Base-by-base conservation (phyloP, 2,797 vertebrate genomes). In the Adrianichthys oophorus region DNA sequence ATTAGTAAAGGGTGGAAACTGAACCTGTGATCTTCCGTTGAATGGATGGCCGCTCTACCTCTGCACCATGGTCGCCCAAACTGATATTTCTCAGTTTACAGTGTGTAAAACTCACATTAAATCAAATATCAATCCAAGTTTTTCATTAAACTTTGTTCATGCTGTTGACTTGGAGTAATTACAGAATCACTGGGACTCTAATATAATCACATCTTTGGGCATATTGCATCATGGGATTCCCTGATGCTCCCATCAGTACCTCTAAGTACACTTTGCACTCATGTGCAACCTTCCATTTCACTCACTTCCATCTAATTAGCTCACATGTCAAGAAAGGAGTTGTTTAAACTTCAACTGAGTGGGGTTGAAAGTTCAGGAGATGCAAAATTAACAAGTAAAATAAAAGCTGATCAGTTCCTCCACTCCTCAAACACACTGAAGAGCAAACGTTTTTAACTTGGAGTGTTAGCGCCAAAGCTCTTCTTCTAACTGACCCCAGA, bases 401-500 rank as follows among this genome's bases (percentile, higher is more conserved):
- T 32, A 64, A 70, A 61, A 77, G 83, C 79, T 49, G 46, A 44
- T 8, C 23, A 17, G 16, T 26, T 41, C 63, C 58, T 65, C 62
- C 41, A 68, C 61, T 54, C 52, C 69, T 64, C 84, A 90, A 92
- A 92, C 87, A 88, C 48, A 43, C 55, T 83, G 84, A 83, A 89
- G 88, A 89, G 87, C 80, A 82, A 87, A 85, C 63, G 82, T 87
- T 84, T 88, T 89, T 79, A 89, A 85, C 80, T 89, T 91, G 84
- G 87, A 91, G 87, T 88, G 87, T 84, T 73, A 84, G 85, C 55
- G 59, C 76, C 79, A 77, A 82, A 87, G 85, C 89, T 85, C 88
- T 88, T 87, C 83, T 88, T 87, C 87, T 90, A 88, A 90, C 88
- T 90, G 89, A 90, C 85, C 88, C 85, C 23, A 83, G 78, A 70